These are phyloP conservation scores for Lepidonotus clava DNA, from an alignment of 2,888 invertebrate genomes.

Conservation along the genomic window DNA sequence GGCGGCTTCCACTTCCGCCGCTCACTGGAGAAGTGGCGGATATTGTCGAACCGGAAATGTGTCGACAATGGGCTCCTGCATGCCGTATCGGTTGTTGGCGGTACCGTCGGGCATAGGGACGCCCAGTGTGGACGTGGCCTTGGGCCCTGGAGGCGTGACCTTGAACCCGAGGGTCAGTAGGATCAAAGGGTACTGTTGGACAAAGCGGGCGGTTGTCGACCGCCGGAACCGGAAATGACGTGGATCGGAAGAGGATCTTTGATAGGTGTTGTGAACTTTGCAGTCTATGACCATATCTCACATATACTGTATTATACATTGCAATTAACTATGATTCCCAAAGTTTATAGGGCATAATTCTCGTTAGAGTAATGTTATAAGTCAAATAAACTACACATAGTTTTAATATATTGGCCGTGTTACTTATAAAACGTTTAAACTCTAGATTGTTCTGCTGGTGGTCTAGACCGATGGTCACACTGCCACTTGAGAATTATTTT, in stretches of 20 bases:
- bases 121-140: background rate
- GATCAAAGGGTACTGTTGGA: background rate
- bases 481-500: too few relatives aligned
- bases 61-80: background rate
- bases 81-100: background rate
- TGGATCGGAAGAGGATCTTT: background rate
- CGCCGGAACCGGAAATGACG: background rate
- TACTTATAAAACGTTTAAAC: too few relatives aligned
- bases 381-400: too few relatives aligned
- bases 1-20: background rate
- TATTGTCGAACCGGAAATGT: slow-evolving; percentile 4
- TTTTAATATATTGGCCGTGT: too few relatives aligned
- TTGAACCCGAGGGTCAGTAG: background rate
- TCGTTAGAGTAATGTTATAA: too few relatives aligned
- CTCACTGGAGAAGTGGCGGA: background rate
- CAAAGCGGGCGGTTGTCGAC: background rate
- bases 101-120: background rate
- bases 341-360: too few relatives aligned
- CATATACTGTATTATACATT: too few relatives aligned
- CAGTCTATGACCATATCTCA: background rate
- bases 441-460: too few relatives aligned
- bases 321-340: too few relatives aligned
- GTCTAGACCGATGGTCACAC: too few relatives aligned
- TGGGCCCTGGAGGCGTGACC: background rate
- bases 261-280: background rate